phyloP scores from a whole-genome alignment of 1,140 invertebrate species.

The Sinonovacula constricta region DNA sequence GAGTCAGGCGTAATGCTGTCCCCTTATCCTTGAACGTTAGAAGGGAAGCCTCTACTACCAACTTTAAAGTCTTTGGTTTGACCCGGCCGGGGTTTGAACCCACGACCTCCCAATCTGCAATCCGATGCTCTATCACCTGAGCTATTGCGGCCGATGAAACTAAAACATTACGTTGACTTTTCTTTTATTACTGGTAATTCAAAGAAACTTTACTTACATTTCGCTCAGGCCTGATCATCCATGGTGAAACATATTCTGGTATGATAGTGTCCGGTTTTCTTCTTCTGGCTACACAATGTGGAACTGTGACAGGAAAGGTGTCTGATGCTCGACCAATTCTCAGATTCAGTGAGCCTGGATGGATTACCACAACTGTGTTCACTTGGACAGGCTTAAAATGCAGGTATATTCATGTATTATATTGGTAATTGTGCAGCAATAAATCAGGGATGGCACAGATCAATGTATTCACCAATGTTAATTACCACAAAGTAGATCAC shows the following conservation, averaged over 20 bases:
- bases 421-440: background rate
- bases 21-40: too few species aligned
- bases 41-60: too few species aligned
- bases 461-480: background rate
- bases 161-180: too few species aligned
- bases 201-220: conserved; percentile 59
- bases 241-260: conserved; percentile 80
- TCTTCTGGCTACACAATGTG: conserved; percentile 90
- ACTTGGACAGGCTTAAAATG: conserved; percentile 70
- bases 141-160: too few species aligned
- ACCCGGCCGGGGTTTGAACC: too few species aligned
- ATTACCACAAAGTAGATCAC: background rate
- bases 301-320: conserved; percentile 88
- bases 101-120: too few species aligned
- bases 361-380: conserved; percentile 89
- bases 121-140: too few species aligned
- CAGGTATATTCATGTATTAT: conserved; percentile 17
- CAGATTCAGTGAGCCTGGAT: conserved; percentile 94
- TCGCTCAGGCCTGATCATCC: conserved; percentile 68
- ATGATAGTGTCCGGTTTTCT: conserved; percentile 77
- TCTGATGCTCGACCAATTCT: conserved; percentile 94
- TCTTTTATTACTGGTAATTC: too few species aligned
- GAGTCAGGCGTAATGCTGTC: too few species aligned
- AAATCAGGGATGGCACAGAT: background rate
- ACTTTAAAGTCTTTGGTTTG: too few species aligned